Conservation (phyloP, 2,888 invertebrate genomes). For the Dynastes hyllus region DNA sequence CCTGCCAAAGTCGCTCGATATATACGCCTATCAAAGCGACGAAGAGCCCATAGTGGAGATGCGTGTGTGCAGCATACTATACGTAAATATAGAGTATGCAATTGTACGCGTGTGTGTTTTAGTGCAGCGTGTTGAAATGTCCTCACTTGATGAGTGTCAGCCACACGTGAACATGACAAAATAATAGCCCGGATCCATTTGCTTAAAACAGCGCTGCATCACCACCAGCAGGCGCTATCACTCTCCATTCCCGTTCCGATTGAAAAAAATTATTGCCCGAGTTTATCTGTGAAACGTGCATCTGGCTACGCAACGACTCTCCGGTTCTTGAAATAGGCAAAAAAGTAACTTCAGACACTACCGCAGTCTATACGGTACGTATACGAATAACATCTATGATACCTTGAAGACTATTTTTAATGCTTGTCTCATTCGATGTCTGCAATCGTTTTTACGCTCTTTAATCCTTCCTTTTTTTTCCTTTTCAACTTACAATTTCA, state of each 20-base stretch:
- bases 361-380: conserved; percentile 6
- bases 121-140: conserved; percentile 31
- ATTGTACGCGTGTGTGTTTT: conserved; percentile 32
- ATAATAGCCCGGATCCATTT: conserved; percentile 52
- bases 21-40: not conserved
- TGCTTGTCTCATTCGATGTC: not conserved
- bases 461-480: not conserved
- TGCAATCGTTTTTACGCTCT: not conserved
- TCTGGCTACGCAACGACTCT: conserved; percentile 44
- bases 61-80: not conserved
- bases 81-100: not conserved
- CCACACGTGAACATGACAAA: conserved; percentile 50
- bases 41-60: not conserved
- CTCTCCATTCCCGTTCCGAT: conserved; percentile 20
- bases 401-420: conserved; percentile 25
- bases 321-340: conserved; percentile 19
- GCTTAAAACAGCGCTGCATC: conserved; percentile 47
- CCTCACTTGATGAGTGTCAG: conserved; percentile 50
- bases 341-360: conserved; percentile 27
- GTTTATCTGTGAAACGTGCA: conserved; percentile 43
- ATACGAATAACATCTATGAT: conserved; percentile 6
- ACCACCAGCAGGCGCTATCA: conserved; percentile 5
- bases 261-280: conserved; percentile 39
- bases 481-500: not conserved
- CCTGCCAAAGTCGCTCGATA: conserved; percentile 11